Base-by-base conservation (phyloP, 1,140 invertebrate species). In the Meloidogyne chitwoodi region DNA sequence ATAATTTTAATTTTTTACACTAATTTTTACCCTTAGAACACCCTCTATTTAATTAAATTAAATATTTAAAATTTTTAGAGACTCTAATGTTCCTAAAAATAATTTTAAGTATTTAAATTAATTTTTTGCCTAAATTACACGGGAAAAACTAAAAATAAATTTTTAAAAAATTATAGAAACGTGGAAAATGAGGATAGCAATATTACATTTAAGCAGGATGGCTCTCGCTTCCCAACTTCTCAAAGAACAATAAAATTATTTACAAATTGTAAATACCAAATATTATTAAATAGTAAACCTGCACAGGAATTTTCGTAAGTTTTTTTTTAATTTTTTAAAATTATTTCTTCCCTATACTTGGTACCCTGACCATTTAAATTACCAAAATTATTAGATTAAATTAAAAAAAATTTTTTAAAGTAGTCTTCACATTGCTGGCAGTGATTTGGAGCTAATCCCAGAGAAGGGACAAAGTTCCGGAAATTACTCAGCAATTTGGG, bases 401-500 rank as follows among this genome's bases (percentile, higher is more conserved):
- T 1, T 12, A 1, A 64, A 26, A 26, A 41, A 24, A 69, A 24
- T 74, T n/a, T 14, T 29, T 78, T 79, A 29, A 22, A 80, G 79
- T 24, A 72, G 66, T 63, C 64, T 80, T 11, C 79, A 80, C 29
- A 34, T 80, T 22, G 79, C 66, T 34, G 79, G 79, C 26, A 81
- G 79, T 75, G 79, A 80, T 75, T 41, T 80, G n/a, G 75, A 80
- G 14, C 71, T 80, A n/a, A 61, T 75, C 5, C n/a, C 31, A n/a
- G 77, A 80, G 26, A 27, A 63, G 19, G 29, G 38, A 19, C 38
- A 22, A 16, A 22, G 16, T 19, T 1, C 44, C 10, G 80, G 79
- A 16, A 80, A 82, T 29, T 80, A 80, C 31, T 56, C 71, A 31
- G 76, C 79, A 38, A 80, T 74, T 34, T 80, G 79, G 79, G 82